Evolutionary conservation across 2,888 invertebrate species (phyloP).

Genomic region (Drosophila affinis): DNA sequence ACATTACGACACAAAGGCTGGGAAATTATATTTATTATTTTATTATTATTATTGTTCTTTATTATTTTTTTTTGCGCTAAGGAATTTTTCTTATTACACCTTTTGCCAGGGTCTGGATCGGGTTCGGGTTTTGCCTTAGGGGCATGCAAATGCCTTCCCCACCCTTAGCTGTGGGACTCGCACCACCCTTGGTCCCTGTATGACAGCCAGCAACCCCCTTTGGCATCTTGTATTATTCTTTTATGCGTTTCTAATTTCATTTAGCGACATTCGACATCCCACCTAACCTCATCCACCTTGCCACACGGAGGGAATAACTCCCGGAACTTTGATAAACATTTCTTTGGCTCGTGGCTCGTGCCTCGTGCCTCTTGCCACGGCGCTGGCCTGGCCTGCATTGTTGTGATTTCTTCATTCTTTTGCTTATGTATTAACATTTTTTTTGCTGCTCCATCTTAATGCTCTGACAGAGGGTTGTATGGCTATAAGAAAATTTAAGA

Average conservation of each 20-base stretch:
- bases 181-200: slow-evolving; percentile 3
- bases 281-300: neutral
- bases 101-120: slow-evolving; percentile 22
- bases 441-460: slow-evolving; percentile 2
- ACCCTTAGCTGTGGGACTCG: slow-evolving; percentile 6
- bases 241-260: slow-evolving; percentile 80
- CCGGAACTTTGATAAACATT: slow-evolving; percentile 72
- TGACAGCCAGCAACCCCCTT: slow-evolving; percentile 48
- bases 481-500: neutral
- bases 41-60: slow-evolving; percentile 49
- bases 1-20: slow-evolving; percentile 43
- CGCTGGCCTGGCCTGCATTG: slow-evolving; percentile 58
- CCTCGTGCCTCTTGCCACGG: slow-evolving; percentile 26
- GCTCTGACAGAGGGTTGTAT: neutral
- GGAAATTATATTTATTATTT: slow-evolving; percentile 78
- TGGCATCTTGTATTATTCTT: slow-evolving; percentile 71
- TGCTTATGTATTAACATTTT: slow-evolving; percentile 30
- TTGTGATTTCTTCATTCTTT: slow-evolving; percentile 53
- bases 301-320: too few species aligned
- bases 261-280: slow-evolving; percentile 73
- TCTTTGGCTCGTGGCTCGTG: slow-evolving; percentile 40
- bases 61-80: slow-evolving; percentile 19
- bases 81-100: slow-evolving; percentile 67
- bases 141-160: slow-evolving; percentile 64
- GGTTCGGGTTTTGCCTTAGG: slow-evolving; percentile 43